A percentile compares a stretch with the other conserved stretches of the same genome.
Conservation (phyloP, 2,888 invertebrate genomes). For the Lutraria lutraria region DNA sequence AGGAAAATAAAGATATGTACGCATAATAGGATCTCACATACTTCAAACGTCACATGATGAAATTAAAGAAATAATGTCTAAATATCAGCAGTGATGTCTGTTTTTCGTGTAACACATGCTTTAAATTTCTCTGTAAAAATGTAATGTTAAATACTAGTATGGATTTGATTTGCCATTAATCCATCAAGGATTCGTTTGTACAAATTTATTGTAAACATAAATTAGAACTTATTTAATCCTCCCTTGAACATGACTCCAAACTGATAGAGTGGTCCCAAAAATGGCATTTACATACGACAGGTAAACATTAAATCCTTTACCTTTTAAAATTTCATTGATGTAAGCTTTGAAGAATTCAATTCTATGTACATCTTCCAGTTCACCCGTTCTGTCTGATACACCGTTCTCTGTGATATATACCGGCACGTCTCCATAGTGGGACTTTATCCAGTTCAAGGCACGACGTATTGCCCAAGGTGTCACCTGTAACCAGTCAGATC, state of each 20-base stretch:
- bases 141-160: no score
- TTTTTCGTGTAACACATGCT: no score
- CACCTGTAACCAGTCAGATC: conserved; percentile 57
- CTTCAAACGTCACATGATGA: no score
- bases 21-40: not conserved
- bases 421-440: conserved; percentile 75
- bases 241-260: not conserved
- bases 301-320: not conserved
- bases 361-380: conserved; percentile 76
- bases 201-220: not conserved
- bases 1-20: conserved; percentile 10
- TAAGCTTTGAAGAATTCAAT: conserved; percentile 80
- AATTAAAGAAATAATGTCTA: no score
- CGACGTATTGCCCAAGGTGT: conserved; percentile 79
- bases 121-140: no score
- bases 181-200: no score
- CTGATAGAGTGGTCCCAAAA: not conserved
- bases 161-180: no score
- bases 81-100: no score
- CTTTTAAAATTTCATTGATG: conserved; percentile 83
- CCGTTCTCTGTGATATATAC: conserved; percentile 84
- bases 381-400: conserved; percentile 74
- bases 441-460: conserved; percentile 77
- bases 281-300: not conserved
- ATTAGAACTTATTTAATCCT: not conserved